Percentiles rank a stretch among this genome's conserved stretches.
Evolutionary conservation across 2,113 vertebrate genomes (phyloP).

Genomic region (Coryphaenoides rupestris): DNA sequence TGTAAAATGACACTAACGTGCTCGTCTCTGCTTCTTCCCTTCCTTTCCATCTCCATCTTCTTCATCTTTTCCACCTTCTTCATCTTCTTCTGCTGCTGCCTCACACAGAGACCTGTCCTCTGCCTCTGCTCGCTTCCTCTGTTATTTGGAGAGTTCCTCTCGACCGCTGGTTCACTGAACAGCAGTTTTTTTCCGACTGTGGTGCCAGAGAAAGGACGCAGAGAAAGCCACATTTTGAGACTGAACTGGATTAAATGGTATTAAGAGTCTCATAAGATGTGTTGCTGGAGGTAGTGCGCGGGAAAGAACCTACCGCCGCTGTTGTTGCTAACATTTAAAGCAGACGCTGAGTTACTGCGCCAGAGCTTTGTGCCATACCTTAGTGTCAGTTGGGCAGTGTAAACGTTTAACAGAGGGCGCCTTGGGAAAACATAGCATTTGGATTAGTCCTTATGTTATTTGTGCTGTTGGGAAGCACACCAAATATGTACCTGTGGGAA

Average conservation of each 20-base stretch:
- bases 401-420: conserved; percentile 11
- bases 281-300: conserved; percentile 16
- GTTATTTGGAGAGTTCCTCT: conserved; percentile 60
- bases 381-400: background rate
- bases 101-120: conserved; percentile 47
- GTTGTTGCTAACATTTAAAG: background rate
- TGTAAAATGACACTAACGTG: background rate
- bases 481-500: conserved; percentile 7
- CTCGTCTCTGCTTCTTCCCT: conserved; percentile 7
- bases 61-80: conserved; percentile 16
- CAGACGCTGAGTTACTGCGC: background rate
- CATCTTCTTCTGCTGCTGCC: conserved; percentile 34
- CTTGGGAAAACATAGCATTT: conserved; percentile 12
- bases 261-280: conserved; percentile 28
- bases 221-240: conserved; percentile 62
- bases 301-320: background rate
- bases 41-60: conserved; percentile 1
- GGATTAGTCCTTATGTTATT: conserved; percentile 1
- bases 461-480: conserved; percentile 13
- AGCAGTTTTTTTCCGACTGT: conserved; percentile 57
- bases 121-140: conserved; percentile 45
- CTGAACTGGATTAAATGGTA: conserved; percentile 78
- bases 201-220: conserved; percentile 62
- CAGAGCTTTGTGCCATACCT: background rate
- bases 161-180: conserved; percentile 49